Conservation (phyloP, 2,888 invertebrate genomes). For the Ferdinandea cuprea region DNA sequence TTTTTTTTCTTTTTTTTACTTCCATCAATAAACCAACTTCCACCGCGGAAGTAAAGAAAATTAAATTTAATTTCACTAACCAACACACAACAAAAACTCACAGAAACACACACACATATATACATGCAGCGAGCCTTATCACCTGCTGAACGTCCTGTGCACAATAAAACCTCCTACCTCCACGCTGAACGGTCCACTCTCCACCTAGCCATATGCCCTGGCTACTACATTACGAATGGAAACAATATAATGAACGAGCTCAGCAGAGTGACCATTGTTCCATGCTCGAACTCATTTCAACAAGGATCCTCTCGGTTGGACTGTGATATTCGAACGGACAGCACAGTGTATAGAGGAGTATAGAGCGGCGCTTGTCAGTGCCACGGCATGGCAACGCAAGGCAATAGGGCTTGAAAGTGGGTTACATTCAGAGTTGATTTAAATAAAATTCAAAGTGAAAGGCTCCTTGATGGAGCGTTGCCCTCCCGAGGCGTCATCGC, state of each 20-base stretch:
- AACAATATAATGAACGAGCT: constrained; percentile 68
- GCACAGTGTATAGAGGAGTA: constrained; percentile 15
- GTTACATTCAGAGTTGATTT: constrained; percentile 67
- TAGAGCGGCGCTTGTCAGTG: background rate
- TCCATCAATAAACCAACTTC: constrained; percentile 68
- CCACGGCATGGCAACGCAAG: too few relatives aligned
- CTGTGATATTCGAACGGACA: constrained; percentile 33
- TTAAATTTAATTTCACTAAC: constrained; percentile 61
- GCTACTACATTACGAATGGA: constrained; percentile 65
- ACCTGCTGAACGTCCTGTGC: constrained; percentile 55
- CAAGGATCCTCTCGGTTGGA: constrained; percentile 53
- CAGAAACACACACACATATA: background rate
- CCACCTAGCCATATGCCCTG: constrained; percentile 43
- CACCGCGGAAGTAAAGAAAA: constrained; percentile 61
- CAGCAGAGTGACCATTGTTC: constrained; percentile 66
- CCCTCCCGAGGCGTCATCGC: constrained; percentile 35
- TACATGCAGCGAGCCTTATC: constrained; percentile 26
- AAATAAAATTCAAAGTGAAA: constrained; percentile 72
- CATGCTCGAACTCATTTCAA: constrained; percentile 66
- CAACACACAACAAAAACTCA: constrained; percentile 20
- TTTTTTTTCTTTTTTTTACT: constrained; percentile 53
- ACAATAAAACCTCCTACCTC: constrained; percentile 21
- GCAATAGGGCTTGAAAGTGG: constrained; percentile 53
- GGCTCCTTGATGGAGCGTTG: constrained; percentile 64
- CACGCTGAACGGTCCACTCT: constrained; percentile 10